Base-by-base conservation (phyloP, 1,140 invertebrate genomes). In the Drosophila seguyi region DNA sequence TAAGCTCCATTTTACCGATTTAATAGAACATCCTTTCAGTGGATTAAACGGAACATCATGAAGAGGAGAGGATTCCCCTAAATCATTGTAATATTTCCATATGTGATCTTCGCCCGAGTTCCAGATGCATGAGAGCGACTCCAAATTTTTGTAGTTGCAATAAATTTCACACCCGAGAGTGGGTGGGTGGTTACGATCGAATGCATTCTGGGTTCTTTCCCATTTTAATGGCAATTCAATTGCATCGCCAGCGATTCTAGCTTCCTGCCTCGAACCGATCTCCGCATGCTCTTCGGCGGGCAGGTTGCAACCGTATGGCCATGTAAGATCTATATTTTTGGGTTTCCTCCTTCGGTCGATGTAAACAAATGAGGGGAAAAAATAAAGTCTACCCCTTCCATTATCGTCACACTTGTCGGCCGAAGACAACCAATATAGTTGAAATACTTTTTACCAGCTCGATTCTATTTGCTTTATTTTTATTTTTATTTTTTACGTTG, bases 251-350 rank as follows among this genome's bases (percentile, higher is more conserved):
- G 48, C 63, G 82, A 71, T 59, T 78, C 77, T 74, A 44, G 81
- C 55, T 85, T 85, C 81, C 81, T 85, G 81, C 81, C 65, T 47
- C 60, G 50, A 18, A 61, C 11, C 57, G 20, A 42, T 42, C 45
- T 44, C 52, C 34, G 36, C 13, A 42, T 27, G 31, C 56, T 58
- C 42, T 45, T 29, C 59, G 38, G 47, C 42, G 31, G 25, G 68
- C 81, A 86, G 81, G 81, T 85, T 86, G 81, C 82, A 63, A 47
- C 82, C 81, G 82, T 83, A 79, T 85, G 81, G 82, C 82, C 76
- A 18, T 83, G 50, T 63, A 75, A 74, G 79, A 72, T 81, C 79
- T 75, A 39, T 72, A 58, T 71, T 72, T 72, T 71, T 57, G 68
- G 63, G 45, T 83, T 61, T 82, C 52, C 52, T 81, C 69, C 81